Percentiles rank a stretch among this genome's conserved stretches.
phyloP scores from a whole-genome alignment of 2,797 vertebrate species.

The Schizopygopsis pylzovi region DNA sequence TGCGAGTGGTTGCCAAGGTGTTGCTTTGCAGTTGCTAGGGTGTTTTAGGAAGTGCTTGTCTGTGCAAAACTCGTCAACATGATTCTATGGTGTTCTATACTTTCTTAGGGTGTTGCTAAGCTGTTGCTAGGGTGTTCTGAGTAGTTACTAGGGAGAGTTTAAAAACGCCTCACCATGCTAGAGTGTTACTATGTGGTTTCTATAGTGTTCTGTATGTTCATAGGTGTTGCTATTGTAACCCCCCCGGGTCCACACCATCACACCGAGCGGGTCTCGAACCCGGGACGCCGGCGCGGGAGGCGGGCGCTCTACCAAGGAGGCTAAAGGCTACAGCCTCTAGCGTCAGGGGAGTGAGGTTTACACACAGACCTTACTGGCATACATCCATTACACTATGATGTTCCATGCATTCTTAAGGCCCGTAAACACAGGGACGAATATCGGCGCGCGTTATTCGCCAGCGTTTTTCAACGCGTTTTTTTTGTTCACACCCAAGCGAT shows the following conservation, averaged over 20 bases:
- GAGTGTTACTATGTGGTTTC: neutral
- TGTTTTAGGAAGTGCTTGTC: neutral
- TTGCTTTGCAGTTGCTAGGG: neutral
- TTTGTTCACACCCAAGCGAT: too few relatives aligned
- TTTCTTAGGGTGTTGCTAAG: too few relatives aligned
- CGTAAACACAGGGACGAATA: too few relatives aligned
- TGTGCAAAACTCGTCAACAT: neutral
- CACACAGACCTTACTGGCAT: too few relatives aligned
- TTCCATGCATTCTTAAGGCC: neutral
- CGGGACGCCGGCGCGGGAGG: too few relatives aligned
- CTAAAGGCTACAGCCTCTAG: too few relatives aligned
- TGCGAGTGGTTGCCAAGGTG: neutral
- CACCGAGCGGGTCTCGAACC: too few relatives aligned
- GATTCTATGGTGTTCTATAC: neutral
- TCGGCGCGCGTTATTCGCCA: too few relatives aligned
- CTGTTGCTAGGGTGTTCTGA: neutral
- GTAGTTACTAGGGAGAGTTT: neutral
- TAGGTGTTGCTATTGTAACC: neutral
- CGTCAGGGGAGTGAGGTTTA: too few relatives aligned
- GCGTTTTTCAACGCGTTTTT: too few relatives aligned
- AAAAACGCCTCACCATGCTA: accelerated
- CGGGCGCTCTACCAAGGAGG: too few relatives aligned
- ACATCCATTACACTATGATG: neutral
- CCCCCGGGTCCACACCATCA: too few relatives aligned
- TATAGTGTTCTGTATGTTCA: neutral